phyloP scores from a whole-genome alignment of 2,888 invertebrate species.

The Lydus trimaculatus region DNA sequence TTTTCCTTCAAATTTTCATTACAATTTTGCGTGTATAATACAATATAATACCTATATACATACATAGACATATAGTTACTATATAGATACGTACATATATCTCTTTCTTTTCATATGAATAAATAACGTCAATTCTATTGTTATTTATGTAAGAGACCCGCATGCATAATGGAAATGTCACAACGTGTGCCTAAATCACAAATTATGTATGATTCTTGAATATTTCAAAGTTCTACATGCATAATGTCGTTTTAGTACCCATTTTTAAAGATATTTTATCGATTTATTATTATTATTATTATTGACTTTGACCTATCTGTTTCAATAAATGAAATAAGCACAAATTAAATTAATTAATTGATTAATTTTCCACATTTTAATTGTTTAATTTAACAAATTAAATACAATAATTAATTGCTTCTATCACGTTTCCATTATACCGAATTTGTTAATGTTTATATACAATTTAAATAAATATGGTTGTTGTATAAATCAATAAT shows the following conservation, averaged over 20 bases:
- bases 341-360: background rate
- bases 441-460: background rate
- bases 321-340: background rate
- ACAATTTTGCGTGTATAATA: slow-evolving; percentile 25
- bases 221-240: slow-evolving; percentile 29
- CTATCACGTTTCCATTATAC: background rate
- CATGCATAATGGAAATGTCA: slow-evolving; percentile 31
- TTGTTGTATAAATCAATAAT: background rate
- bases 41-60: too few species aligned
- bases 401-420: background rate
- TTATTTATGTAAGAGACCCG: slow-evolving; percentile 28
- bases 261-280: background rate
- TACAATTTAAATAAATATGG: background rate
- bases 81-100: background rate
- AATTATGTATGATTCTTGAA: slow-evolving; percentile 28
- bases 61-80: background rate
- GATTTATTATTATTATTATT: background rate
- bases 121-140: slow-evolving; percentile 29
- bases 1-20: slow-evolving; percentile 21
- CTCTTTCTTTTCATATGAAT: slow-evolving; percentile 14
- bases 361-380: background rate
- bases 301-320: background rate
- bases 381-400: background rate
- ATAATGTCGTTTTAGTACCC: slow-evolving; percentile 11
- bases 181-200: slow-evolving; percentile 25